Evolutionary conservation across 2,888 invertebrate species (phyloP), one percentile per base, ranked within the genome.

Genomic region (Myopa tessellatipennis): DNA sequence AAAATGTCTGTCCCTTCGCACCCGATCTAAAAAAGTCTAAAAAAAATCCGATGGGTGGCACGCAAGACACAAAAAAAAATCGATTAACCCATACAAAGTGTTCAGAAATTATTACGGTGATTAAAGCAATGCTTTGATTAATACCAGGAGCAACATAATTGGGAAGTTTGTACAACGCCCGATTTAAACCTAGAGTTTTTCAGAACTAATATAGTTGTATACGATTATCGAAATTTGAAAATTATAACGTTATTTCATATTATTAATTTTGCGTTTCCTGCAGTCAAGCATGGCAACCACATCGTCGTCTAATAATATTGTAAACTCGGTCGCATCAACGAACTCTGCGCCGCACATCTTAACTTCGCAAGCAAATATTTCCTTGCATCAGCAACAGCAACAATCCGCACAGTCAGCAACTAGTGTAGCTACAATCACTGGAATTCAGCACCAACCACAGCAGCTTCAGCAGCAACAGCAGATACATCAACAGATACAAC

Each of bases 301-400:
- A 60, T 86, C 87, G 78, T 83, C 86, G 70, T 78, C 85, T 68
- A 88, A 87, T 82, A 89, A 85, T 84, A 88, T 90, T 79, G 87
- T 90, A 52, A 89, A 89, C 84, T 89, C 89, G 77, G 88, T 89
- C 79, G 86, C 88, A 71, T 85, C 86, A 79, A 85, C 87, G 79
- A 87, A 87, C 84, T 85, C 88, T 67, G 82, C 83, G 77, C 80
- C 84, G 67, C 87, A 86, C 80, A 82, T 85, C 61, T 87, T 85
- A 77, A 85, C 85, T 71, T 82, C 84, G 77, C 85, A 85, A 82
- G 81, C 85, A 78, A 86, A 84, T 83, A 84, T 85, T 77, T 84
- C 84, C 74, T 78, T 82, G 77, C 82, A 82, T 75, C 82, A 82
- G 79, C 84, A 83, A 76, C 83, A 84, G 79, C 81, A 80, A 69